Evolutionary conservation across 2,888 invertebrate genomes (phyloP).

Genomic region (Eupithecia subfuscata): DNA sequence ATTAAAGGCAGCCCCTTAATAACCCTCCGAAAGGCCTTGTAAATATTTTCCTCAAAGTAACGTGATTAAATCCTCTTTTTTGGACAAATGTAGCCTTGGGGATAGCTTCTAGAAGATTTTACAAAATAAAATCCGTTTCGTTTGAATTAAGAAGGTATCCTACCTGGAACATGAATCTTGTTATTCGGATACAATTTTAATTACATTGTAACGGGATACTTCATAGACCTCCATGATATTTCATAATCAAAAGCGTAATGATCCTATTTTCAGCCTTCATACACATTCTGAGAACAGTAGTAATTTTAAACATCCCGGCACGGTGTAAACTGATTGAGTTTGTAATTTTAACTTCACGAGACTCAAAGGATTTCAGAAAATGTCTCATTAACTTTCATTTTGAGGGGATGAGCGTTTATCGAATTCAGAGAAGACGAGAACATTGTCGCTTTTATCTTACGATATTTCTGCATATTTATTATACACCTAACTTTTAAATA

Average conservation of each 20-base stretch:
- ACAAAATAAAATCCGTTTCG: constrained; percentile 21
- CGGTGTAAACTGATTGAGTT: constrained; percentile 25
- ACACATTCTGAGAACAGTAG: constrained; percentile 17
- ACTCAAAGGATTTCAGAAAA: constrained; percentile 36
- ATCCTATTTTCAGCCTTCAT: constrained; percentile 8
- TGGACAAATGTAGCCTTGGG: constrained; percentile 34
- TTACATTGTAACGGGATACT: constrained; percentile 23
- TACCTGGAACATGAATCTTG: neutral
- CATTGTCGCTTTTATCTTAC: constrained; percentile 14
- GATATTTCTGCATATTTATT: neutral
- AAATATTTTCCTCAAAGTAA: constrained; percentile 35
- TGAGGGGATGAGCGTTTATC: constrained; percentile 27
- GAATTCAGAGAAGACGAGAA: constrained; percentile 26
- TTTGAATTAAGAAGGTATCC: constrained; percentile 9
- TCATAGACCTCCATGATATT: neutral
- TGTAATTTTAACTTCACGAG: constrained; percentile 33
- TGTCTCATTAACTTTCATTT: constrained; percentile 34
- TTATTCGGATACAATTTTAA: constrained; percentile 23
- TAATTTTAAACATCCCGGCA: constrained; percentile 7
- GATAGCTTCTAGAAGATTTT: constrained; percentile 24
- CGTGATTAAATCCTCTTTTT: constrained; percentile 35
- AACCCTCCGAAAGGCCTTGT: constrained; percentile 19
- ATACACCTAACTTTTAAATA: neutral
- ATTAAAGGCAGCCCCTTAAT: constrained; percentile 24
- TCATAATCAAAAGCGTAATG: constrained; percentile 20